Base-by-base conservation (phyloP, 2,888 invertebrate genomes). In the Bellardia pandia region DNA sequence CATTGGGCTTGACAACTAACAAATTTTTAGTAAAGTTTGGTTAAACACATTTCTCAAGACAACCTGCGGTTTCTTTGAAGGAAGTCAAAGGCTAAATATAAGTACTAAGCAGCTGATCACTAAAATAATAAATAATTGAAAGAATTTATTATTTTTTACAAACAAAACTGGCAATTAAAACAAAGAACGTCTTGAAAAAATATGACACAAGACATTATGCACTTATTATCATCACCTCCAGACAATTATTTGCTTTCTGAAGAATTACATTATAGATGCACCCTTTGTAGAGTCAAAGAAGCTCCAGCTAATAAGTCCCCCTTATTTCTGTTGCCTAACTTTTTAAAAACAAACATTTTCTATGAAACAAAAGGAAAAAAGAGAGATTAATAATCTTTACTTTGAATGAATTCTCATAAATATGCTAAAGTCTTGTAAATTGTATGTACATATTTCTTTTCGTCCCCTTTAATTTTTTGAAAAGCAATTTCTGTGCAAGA, bases 211-310 rank as follows among this genome's bases (percentile, higher is more conserved):
- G n/a, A 56, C 42, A 42, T 0, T 13, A 33, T 8, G 30, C 62
- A 64, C 37, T 75, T 75, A 8, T 69, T 71, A 62, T 71, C 76
- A 82, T 71, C 76, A 82, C 60, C 51, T 82, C 40, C 11, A 40
- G 48, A 58, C 48, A 58, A 0, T 16, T 14, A 42, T 14, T 9
- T 68, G 1, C 53, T 40, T 74, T 81, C 45, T 60, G 40, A 60
- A 62, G 56, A 58, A 53, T 69, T 69, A 42, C 68, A 76, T 83
- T 76, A 56, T 14, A 53, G 1, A 71, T 76, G 82, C 76, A 76
- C 53, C 75, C 82, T 51, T n/a, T 81, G 3, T 37, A 13, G 2
- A 8, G 42, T 0, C 23, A 53, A 58, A 56, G 33, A 58, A 56
- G 33, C 23, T 33, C n/a, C 42, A 64, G 60, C 75, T 60, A 82